Base-by-base conservation (phyloP, 2,113 vertebrate species). In the Lepus europaeus region DNA sequence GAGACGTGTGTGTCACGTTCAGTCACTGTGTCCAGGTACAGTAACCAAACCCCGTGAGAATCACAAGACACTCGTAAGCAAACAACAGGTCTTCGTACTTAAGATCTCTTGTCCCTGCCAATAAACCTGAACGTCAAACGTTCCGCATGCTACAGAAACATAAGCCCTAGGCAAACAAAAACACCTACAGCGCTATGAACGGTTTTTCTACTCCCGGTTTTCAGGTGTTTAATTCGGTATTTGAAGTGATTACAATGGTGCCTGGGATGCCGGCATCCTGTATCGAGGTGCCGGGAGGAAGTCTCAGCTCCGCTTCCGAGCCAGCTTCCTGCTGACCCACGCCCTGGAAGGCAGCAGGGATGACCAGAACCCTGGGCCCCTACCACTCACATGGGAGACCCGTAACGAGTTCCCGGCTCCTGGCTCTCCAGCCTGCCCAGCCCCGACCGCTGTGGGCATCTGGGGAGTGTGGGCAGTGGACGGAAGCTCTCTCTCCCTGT, bases 21-120 rank as follows among this genome's bases (percentile, higher is more conserved):
- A 36, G 12, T 31, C 22, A 31, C 29, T 16, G 45, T 89, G 82
- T 70, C 31, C 91, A 95, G 80, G 51, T 14, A 49, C 70, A 84
- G 1, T 49, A 33, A 29, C 69, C 31, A 16, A 33, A 5, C 8
- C 25, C 14, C 23, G 17, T 14, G 33, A 29, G 56, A 84, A 69
- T 12, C 8, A 79, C 82, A 93, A 66, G 77, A 25, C 56, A 33
- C 19, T 1, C 25, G 73, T 59, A 23, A 61, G 73, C 45, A 86
- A 87, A 72, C 39, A 61, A 87, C 0, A 84, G 39, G 22, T 63
- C 49, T 63, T 59, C 68, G 33, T 3, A 31, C 70, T 59, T 39
- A 12, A 86, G 45, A 9, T 12, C 74, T 0, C 85, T 82, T 25
- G 4, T 56, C 10, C 79, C 76, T 83, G 36, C 77, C 74, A 56